Evolutionary conservation across 2,888 invertebrate species (phyloP).

Genomic region (Boloria selene): DNA sequence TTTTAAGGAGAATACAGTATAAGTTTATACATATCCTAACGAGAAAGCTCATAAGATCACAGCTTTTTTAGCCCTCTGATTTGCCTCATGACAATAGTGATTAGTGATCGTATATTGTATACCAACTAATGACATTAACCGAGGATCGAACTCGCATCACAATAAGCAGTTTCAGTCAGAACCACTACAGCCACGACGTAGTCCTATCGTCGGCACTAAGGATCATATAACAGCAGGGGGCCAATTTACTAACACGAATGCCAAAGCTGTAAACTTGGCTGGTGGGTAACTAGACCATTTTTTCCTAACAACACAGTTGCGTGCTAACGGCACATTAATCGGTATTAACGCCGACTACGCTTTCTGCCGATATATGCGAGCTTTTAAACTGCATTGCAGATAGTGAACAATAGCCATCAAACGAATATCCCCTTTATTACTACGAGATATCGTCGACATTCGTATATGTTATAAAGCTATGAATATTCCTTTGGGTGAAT

Average conservation of each 20-base stretch:
- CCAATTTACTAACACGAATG: constrained; percentile 7
- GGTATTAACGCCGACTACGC: constrained; percentile 62
- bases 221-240: too few species aligned
- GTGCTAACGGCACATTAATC: constrained; percentile 68
- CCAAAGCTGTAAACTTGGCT: constrained; percentile 25
- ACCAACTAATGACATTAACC: too few species aligned
- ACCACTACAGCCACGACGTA: too few species aligned
- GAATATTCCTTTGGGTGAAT: constrained; percentile 39
- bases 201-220: too few species aligned
- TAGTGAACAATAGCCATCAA: constrained; percentile 39
- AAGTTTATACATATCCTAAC: too few species aligned
- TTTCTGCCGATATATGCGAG: constrained; percentile 56
- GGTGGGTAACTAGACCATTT: constrained; percentile 45
- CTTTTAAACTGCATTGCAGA: constrained; percentile 63
- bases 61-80: too few species aligned
- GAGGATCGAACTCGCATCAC: too few species aligned
- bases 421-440: constrained; percentile 41
- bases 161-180: too few species aligned
- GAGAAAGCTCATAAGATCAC: too few species aligned
- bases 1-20: too few species aligned
- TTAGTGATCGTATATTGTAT: too few species aligned
- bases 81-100: too few species aligned
- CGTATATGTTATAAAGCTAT: constrained; percentile 33
- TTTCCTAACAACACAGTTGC: constrained; percentile 65
- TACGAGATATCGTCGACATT: constrained; percentile 37